Percentiles rank a stretch among this genome's conserved stretches.
phyloP scores from a whole-genome alignment of 2,113 vertebrate species.

The Pluvianellus socialis region DNA sequence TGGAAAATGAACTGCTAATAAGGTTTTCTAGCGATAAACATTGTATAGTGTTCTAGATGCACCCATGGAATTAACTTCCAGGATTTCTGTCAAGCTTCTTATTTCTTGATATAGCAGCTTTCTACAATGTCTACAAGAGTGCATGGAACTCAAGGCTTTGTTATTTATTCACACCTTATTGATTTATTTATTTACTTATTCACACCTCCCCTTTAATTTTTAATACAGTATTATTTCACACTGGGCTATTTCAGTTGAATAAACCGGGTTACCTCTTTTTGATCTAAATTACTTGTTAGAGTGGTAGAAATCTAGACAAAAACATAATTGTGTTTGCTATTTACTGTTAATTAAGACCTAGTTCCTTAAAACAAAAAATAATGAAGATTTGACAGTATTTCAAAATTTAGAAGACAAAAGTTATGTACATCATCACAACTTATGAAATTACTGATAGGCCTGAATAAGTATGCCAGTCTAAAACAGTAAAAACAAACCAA shows the following conservation, averaged over 20 bases:
- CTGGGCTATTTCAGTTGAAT: background rate
- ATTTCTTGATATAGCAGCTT: background rate
- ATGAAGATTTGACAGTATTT: background rate
- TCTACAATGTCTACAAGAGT: background rate
- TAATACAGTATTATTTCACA: background rate
- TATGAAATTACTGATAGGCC: background rate
- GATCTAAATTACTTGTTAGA: background rate
- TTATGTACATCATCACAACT: rapidly evolving
- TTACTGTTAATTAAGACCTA: background rate
- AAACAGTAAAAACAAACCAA: background rate
- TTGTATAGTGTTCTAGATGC: background rate
- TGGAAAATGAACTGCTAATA: background rate
- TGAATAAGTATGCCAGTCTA: background rate
- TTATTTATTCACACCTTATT: background rate
- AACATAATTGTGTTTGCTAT: rapidly evolving
- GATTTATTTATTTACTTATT: background rate
- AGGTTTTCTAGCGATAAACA: background rate
- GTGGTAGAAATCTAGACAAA: background rate
- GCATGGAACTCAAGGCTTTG: background rate
- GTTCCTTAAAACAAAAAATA: background rate
- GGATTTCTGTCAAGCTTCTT: background rate
- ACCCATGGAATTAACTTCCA: background rate
- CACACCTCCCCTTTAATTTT: background rate
- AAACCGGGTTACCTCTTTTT: background rate
- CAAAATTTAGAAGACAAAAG: background rate